A percentile compares a stretch with the other conserved stretches of the same genome.
Conservation (phyloP, 37 sponge, comb jelly and placozoan genomes). For the Tethya wilhelma region DNA sequence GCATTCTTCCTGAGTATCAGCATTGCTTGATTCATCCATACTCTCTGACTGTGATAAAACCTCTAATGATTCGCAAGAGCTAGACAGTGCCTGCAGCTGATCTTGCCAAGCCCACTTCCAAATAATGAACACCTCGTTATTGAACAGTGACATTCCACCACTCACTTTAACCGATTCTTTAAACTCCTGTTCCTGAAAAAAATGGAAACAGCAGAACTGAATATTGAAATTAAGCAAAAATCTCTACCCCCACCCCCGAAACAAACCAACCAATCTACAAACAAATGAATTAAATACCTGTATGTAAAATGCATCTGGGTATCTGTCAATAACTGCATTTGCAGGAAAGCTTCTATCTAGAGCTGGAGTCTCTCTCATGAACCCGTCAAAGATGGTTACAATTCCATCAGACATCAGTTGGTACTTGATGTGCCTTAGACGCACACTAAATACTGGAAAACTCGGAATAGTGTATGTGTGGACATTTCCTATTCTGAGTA, state of each 20-base stretch:
- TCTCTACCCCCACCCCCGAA: no score
- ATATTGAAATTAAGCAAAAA: no score
- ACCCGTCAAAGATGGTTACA: background rate
- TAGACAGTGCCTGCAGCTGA: no score
- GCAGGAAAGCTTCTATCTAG: background rate
- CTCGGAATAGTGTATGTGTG: background rate
- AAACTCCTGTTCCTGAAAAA: background rate
- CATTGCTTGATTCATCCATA: background rate
- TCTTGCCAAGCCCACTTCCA: slow-evolving; percentile 6
- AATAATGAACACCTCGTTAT: background rate
- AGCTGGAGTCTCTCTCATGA: background rate
- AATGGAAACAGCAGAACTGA: no score
- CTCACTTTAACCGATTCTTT: background rate
- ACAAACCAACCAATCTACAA: no score
- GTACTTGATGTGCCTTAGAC: background rate
- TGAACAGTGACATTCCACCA: background rate
- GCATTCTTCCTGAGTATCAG: background rate
- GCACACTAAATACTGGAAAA: background rate
- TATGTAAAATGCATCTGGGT: background rate
- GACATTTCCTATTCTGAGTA: background rate
- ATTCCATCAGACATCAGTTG: background rate
- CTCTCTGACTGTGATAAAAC: no score
- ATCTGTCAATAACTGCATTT: background rate
- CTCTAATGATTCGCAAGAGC: no score
- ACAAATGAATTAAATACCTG: background rate